Conservation (phyloP, 2,888 invertebrate genomes). For the Podabrus alpinus region DNA sequence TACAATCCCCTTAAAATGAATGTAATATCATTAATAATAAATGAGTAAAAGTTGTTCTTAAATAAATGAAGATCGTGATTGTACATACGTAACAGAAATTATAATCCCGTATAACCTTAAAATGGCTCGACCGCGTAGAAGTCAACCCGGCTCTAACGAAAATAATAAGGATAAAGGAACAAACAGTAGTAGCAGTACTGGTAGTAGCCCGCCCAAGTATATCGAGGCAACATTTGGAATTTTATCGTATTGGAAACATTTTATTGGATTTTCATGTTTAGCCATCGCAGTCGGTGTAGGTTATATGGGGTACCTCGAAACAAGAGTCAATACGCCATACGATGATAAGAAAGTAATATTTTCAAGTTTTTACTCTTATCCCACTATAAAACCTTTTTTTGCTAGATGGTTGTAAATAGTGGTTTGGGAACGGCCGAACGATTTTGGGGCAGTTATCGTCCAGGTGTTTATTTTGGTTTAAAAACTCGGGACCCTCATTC, state of each 20-base stretch:
- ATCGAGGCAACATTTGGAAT: constrained; percentile 36
- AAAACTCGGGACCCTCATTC: constrained; percentile 89
- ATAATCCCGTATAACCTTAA: neutral
- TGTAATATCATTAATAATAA: neutral
- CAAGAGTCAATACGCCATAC: constrained; percentile 84
- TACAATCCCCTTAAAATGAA: neutral
- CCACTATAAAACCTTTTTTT: constrained; percentile 17
- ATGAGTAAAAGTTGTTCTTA: neutral
- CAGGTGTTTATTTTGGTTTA: constrained; percentile 88
- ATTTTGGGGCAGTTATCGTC: constrained; percentile 94
- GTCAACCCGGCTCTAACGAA: constrained; percentile 25
- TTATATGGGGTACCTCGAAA: constrained; percentile 83
- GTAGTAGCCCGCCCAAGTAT: constrained; percentile 48
- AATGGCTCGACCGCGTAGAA: constrained; percentile 38
- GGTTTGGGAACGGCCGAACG: constrained; percentile 75
- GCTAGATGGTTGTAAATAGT: constrained; percentile 69
- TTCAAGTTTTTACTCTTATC: constrained; percentile 3
- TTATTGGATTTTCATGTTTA: constrained; percentile 65
- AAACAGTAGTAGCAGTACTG: constrained; percentile 55
- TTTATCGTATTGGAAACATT: constrained; percentile 62
- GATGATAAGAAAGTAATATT: constrained; percentile 71
- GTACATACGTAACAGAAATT: neutral
- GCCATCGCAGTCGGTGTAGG: constrained; percentile 74
- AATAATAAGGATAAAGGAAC: constrained; percentile 32
- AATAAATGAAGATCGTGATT: neutral